A percentile compares a stretch with the other conserved stretches of the same genome.
phyloP scores from a whole-genome alignment of 2,797 vertebrate genomes.

The Cuniculus paca region DNA sequence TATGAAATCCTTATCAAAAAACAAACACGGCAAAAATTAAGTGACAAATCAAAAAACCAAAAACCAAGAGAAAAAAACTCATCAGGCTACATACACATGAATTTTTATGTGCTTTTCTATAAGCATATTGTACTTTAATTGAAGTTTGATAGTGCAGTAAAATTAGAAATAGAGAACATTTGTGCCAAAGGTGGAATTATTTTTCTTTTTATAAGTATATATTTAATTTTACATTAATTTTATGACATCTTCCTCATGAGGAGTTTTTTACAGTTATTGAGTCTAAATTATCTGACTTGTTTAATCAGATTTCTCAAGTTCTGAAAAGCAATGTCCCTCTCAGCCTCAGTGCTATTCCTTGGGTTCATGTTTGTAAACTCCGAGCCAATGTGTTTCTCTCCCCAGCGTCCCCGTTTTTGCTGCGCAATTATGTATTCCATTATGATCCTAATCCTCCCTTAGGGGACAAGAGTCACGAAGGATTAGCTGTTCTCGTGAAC shows the following conservation, averaged over 20 bases:
- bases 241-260: background rate
- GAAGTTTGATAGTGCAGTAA: background rate
- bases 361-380: background rate
- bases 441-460: background rate
- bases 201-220: background rate
- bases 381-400: background rate
- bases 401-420: background rate
- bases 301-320: background rate
- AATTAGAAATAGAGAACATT: background rate
- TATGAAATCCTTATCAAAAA: background rate
- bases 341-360: background rate
- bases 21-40: background rate
- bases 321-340: background rate
- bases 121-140: background rate
- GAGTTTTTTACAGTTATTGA: background rate
- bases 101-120: background rate
- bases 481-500: slow-evolving; percentile 39
- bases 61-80: background rate
- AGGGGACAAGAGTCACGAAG: background rate
- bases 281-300: background rate
- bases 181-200: background rate
- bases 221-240: background rate
- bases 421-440: background rate
- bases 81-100: background rate
- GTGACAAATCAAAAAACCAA: background rate